Conservation (phyloP, 2,113 vertebrate genomes). For the Chlamydotis undulata region DNA sequence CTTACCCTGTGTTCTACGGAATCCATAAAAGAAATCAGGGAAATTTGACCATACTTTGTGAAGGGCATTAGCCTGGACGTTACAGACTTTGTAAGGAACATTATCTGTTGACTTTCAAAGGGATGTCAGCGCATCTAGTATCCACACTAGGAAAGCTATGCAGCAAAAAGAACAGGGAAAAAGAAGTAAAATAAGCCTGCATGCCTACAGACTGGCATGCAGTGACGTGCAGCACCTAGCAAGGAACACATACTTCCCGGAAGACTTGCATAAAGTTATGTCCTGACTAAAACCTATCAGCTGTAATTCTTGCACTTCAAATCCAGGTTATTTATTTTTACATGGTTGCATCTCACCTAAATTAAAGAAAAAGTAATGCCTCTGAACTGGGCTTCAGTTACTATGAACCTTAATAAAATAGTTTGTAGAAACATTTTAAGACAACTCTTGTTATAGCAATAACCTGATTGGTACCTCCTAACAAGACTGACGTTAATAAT, state of each 20-base stretch:
- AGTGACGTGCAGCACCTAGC: not conserved
- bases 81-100: not conserved
- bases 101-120: not conserved
- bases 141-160: not conserved
- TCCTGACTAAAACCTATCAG: not conserved
- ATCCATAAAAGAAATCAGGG: not conserved
- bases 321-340: not conserved
- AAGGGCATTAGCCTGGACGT: not conserved
- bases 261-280: not conserved
- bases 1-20: not conserved
- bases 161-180: not conserved
- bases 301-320: not conserved
- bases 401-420: conserved; percentile 49
- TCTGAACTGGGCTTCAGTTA: conserved; percentile 40
- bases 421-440: conserved; percentile 30
- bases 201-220: not conserved
- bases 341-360: not conserved
- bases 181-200: not conserved
- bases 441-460: conserved; percentile 24
- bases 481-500: not conserved
- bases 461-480: not conserved
- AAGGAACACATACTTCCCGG: not conserved
- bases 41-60: not conserved
- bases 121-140: not conserved
- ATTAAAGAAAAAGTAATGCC: not conserved